Base-by-base conservation (phyloP, 2,888 invertebrate genomes). In the Halictus quadricinctus region DNA sequence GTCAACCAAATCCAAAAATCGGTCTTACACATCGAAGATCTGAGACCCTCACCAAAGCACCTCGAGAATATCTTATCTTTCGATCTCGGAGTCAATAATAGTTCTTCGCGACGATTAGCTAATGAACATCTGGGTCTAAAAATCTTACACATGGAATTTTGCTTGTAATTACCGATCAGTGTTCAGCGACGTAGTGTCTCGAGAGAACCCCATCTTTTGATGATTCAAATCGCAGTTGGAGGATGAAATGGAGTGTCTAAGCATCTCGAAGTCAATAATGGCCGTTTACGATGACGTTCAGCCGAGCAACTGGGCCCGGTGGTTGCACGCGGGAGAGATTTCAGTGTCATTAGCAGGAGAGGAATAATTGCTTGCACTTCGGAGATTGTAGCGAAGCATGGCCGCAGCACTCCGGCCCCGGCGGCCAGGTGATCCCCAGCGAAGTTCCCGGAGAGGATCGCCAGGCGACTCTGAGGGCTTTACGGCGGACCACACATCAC, bases 401-500 rank as follows among this genome's bases (percentile, higher is more conserved):
- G 29, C 29, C 64, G 15, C 29, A 10, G 66, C 66, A 10, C 29
- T 64, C 64, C 64, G 64, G 64, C 13, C 7, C 25, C 41, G 70
- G 41, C 15, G 21, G 10, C 72, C 76, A 76, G 64, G 54, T 48
- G 81, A 81, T 80, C 72, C 13, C 29, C 13, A 29, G 41, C 58
- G 6, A 48, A 29, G 72, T 73, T 70, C 83, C 36, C 21, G 41
- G 69, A 41, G 41, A 41, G 69, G 36, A 64, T 69, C 64, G 73
- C 78, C 79, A 5, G 79, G 79, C 81, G 73, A 81, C 80, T 81
- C 81, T 78, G 76, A 84, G 80, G 72, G 12, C 79, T 91, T 88
- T 84, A 85, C 83, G 79, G 70, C 72, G 88, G 91, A 91, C 90
- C 91, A 91, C 91, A 92, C 92, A 92, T 90, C 87, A 81, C 77